Conservation (phyloP, 1,140 invertebrate genomes). For the Caerostris extrusa region DNA sequence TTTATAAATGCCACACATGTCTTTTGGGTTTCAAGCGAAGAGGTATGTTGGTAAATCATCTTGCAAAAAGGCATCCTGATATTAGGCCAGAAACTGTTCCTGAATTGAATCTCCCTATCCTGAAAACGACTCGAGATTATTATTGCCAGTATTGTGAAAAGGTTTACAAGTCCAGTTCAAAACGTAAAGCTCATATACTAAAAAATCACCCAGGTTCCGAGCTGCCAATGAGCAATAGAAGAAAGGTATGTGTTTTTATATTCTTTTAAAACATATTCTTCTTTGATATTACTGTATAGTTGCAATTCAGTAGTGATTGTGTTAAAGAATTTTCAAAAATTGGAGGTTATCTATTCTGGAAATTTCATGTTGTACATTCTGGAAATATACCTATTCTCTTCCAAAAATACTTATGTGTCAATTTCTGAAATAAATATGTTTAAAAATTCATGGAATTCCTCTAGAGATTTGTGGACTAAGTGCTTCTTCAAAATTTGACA, state of each 20-base stretch:
- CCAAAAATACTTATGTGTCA: no score
- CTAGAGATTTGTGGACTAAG: no score
- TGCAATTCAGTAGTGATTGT: no score
- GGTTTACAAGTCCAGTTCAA: slow-evolving; percentile 92
- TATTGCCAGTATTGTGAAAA: slow-evolving; percentile 94
- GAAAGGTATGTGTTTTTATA: slow-evolving; percentile 79
- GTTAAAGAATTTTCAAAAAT: no score
- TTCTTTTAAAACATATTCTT: no score
- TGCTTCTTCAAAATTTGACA: no score
- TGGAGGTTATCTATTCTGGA: no score
- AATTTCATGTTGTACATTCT: no score
- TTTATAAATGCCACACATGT: slow-evolving; percentile 91
- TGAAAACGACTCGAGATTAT: slow-evolving; percentile 90
- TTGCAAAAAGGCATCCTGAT: slow-evolving; percentile 92
- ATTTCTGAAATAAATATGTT: no score
- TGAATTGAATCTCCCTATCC: slow-evolving; percentile 91
- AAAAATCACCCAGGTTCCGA: slow-evolving; percentile 91
- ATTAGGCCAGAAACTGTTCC: slow-evolving; percentile 88
- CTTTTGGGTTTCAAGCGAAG: slow-evolving; percentile 90
- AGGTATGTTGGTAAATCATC: slow-evolving; percentile 92
- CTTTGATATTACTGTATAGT: no score
- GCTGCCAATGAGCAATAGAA: slow-evolving; percentile 84
- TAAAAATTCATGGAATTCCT: no score
- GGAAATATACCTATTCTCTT: no score
- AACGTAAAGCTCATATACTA: slow-evolving; percentile 91